Conservation (phyloP, 2,113 vertebrate species). For the Chitala chitala region DNA sequence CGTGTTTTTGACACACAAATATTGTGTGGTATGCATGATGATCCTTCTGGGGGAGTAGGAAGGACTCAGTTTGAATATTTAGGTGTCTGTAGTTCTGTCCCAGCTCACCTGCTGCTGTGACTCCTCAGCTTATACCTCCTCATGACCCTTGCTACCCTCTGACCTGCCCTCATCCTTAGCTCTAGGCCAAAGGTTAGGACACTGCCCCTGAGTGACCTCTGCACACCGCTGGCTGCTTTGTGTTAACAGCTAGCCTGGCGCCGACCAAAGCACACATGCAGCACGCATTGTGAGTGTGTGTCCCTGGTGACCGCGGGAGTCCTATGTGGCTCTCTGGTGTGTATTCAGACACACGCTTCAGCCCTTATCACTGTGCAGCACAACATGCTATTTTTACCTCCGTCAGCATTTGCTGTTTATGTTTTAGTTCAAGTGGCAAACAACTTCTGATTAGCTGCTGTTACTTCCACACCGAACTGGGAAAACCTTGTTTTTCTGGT, state of each 20-base stretch:
- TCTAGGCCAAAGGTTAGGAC: no score
- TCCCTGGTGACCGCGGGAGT: slow-evolving; percentile 28
- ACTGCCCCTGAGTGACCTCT: no score
- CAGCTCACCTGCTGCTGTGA: no score
- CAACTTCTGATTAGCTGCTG: no score
- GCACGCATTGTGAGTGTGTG: slow-evolving; percentile 39
- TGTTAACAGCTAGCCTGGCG: no score
- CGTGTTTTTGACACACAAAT: neutral
- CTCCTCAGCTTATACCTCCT: neutral
- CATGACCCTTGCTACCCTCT: neutral
- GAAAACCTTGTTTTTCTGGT: no score
- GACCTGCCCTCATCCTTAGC: neutral
- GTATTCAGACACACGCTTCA: slow-evolving; percentile 33
- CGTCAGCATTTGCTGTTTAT: neutral
- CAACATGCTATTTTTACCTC: neutral
- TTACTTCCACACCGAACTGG: no score
- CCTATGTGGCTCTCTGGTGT: slow-evolving; percentile 36
- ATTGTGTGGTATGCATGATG: neutral
- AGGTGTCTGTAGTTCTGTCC: no score
- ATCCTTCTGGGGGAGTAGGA: no score
- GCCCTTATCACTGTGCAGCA: slow-evolving; percentile 20
- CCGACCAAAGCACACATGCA: slow-evolving; percentile 11
- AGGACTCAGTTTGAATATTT: no score
- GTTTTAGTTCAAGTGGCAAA: no score
- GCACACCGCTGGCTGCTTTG: no score